Evolutionary conservation across 1,140 invertebrate species (phyloP).

Genomic region (Octopus bimaculoides): DNA sequence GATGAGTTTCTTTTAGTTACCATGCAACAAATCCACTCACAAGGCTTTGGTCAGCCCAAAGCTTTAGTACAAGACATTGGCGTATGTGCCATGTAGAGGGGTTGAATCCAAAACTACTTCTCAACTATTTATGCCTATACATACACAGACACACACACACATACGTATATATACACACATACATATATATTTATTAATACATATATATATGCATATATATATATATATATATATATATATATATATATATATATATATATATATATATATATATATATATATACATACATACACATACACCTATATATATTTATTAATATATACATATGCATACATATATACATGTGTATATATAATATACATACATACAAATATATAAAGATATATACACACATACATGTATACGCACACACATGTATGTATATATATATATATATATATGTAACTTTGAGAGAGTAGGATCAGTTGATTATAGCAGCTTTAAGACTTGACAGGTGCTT

Average conservation of each 20-base stretch:
- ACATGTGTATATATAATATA: background rate
- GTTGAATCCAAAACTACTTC: too few relatives aligned
- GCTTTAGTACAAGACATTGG: too few relatives aligned
- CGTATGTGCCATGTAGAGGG: too few relatives aligned
- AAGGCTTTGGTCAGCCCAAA: too few relatives aligned
- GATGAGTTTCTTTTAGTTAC: too few relatives aligned
- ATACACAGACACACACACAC: background rate
- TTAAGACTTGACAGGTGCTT: too few relatives aligned
- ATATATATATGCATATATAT: background rate
- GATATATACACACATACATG: slow-evolving; percentile 13
- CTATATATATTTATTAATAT: slow-evolving; percentile 13
- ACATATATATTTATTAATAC: background rate
- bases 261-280: background rate
- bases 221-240: background rate
- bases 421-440: slow-evolving; percentile 20
- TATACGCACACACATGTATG: slow-evolving; percentile 8
- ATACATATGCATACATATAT: background rate
- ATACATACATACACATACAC: slow-evolving; percentile 15
- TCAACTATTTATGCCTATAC: too few relatives aligned
- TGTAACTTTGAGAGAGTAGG: background rate
- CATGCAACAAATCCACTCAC: too few relatives aligned
- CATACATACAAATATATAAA: background rate
- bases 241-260: background rate
- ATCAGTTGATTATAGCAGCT: too few relatives aligned
- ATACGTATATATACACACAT: background rate